Percentiles rank a stretch among this genome's conserved stretches.
phyloP scores from a whole-genome alignment of 2,888 invertebrate genomes.

The Macaria liturata region DNA sequence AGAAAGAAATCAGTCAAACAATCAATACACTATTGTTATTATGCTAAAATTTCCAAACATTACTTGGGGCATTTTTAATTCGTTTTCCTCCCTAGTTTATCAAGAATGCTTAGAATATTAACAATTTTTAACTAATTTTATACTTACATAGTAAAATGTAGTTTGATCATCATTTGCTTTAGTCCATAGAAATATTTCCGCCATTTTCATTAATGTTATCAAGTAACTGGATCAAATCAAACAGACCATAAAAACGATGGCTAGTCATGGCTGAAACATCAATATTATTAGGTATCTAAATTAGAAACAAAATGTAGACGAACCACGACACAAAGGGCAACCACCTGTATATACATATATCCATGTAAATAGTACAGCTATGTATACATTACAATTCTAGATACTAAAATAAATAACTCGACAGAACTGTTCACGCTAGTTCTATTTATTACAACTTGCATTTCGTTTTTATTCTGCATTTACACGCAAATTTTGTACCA shows the following conservation, averaged over 20 bases:
- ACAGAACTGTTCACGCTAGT: constrained; percentile 1
- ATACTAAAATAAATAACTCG: constrained; percentile 1
- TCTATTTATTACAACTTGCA: constrained; percentile 3
- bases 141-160: too few species aligned
- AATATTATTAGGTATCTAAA: constrained; percentile 24
- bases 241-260: constrained; percentile 27
- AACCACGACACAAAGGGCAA: constrained; percentile 11
- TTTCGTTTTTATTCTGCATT: not conserved
- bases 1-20: too few species aligned
- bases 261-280: constrained; percentile 28
- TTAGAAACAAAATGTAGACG: constrained; percentile 23
- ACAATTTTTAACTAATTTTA: too few species aligned
- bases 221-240: constrained; percentile 20
- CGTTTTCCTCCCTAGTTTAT: too few species aligned
- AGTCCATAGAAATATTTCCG: not conserved
- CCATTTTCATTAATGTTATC: not conserved
- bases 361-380: not conserved
- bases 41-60: too few species aligned
- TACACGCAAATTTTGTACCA: too few species aligned
- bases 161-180: too few species aligned
- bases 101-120: too few species aligned
- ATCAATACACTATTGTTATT: too few species aligned
- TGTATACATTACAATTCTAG: constrained; percentile 15
- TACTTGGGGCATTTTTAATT: too few species aligned
- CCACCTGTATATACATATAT: not conserved